These are phyloP conservation scores for Daboia siamensis DNA, from an alignment of 2,113 vertebrate genomes.

Conservation along the genomic window DNA sequence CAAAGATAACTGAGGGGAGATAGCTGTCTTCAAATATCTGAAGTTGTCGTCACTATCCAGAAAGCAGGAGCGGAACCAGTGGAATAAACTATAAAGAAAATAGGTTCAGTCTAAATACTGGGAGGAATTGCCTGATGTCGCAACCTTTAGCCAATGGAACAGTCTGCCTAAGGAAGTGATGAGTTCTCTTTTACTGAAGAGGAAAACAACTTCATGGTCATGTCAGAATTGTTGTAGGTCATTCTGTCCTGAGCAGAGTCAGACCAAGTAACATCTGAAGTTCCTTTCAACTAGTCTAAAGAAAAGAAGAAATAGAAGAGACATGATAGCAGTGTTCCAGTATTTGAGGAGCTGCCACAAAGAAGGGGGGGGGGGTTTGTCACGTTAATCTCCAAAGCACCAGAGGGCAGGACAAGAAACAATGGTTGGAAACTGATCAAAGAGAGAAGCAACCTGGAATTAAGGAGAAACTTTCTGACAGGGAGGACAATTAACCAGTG, in stretches of 20 bases:
- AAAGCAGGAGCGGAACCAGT: neutral
- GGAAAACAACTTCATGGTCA: neutral
- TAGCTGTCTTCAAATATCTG: neutral
- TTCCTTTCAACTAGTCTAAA: neutral
- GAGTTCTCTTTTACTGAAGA: neutral
- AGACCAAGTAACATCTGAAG: neutral
- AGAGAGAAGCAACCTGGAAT: too few species aligned
- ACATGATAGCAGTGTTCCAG: too few species aligned
- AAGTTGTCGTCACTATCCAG: neutral
- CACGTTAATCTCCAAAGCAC: too few species aligned
- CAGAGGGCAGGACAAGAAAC: too few species aligned
- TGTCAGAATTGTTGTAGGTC: neutral
- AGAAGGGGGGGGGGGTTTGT: too few species aligned
- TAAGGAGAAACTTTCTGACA: too few species aligned
- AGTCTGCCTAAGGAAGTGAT: neutral
- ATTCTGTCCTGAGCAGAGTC: neutral
- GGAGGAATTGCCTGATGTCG: neutral
- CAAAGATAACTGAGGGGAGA: neutral
- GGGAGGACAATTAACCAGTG: too few species aligned
- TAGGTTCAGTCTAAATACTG: neutral
- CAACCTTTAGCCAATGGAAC: neutral
- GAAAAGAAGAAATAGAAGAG: too few species aligned
- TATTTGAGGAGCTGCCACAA: too few species aligned
- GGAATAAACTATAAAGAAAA: neutral
- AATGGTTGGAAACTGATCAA: too few species aligned